Percentiles rank a stretch among this genome's conserved stretches.
Conservation (phyloP, 2,797 vertebrate species). For the Pseudochirops cupreus region DNA sequence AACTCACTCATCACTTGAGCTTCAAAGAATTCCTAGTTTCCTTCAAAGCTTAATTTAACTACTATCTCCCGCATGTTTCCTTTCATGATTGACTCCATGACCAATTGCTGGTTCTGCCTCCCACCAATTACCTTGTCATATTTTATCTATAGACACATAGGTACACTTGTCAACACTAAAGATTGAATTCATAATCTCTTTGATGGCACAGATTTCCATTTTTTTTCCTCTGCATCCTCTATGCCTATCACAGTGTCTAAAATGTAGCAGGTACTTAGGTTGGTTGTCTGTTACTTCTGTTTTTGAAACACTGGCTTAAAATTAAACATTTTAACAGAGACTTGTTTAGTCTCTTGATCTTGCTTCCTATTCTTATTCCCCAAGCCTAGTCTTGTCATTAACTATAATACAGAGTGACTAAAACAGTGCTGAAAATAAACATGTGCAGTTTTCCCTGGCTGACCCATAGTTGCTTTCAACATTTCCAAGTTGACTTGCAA, state of each 20-base stretch:
- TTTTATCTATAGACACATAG: neutral
- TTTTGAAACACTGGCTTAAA: slow-evolving; percentile 14
- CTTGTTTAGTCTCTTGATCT: neutral
- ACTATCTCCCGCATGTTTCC: neutral
- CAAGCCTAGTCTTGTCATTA: neutral
- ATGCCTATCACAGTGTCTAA: neutral
- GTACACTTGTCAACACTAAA: neutral
- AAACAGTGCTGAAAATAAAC: slow-evolving; percentile 42
- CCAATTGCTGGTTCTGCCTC: neutral
- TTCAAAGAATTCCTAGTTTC: neutral
- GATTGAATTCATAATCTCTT: neutral
- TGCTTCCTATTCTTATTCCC: neutral
- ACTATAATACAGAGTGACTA: neutral
- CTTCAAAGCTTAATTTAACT: neutral
- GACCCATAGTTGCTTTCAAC: neutral
- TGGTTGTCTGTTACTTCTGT: slow-evolving; percentile 8
- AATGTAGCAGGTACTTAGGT: neutral
- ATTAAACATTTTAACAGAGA: neutral
- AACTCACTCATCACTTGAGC: neutral
- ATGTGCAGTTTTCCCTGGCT: slow-evolving; percentile 10
- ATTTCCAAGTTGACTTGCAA: neutral
- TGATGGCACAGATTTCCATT: neutral
- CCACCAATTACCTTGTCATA: neutral
- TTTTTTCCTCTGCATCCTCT: neutral
- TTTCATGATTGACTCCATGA: neutral